Evolutionary conservation across 2,888 invertebrate species (phyloP).

Genomic region (Hypsopygia costalis): DNA sequence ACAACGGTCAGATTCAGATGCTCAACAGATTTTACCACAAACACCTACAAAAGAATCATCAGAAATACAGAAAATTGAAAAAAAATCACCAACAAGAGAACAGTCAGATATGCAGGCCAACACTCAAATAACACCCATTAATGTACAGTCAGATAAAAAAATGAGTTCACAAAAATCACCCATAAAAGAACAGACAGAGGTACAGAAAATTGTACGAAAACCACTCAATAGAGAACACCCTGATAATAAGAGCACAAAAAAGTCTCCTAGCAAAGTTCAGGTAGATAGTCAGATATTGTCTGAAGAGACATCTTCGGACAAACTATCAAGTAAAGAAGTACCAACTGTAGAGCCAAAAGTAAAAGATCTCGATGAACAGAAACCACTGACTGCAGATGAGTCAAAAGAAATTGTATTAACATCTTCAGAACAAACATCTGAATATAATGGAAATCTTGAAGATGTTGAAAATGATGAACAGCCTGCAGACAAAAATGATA

Average conservation of each 20-base stretch:
- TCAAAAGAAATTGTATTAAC: background rate
- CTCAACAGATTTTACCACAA: no score
- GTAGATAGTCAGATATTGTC: background rate
- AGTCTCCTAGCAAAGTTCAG: background rate
- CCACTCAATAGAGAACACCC: background rate
- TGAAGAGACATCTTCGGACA: background rate
- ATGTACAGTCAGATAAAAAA: background rate
- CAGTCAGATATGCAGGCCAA: background rate
- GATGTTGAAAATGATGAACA: slow-evolving; percentile 6
- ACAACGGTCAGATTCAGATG: no score
- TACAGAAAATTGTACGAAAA: background rate
- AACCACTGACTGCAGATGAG: background rate
- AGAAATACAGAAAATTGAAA: background rate
- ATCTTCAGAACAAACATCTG: background rate
- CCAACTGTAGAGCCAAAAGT: background rate
- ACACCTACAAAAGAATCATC: background rate
- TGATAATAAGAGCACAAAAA: background rate
- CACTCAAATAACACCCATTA: background rate
- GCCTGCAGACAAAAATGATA: background rate
- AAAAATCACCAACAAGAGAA: background rate
- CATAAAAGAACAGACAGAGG: no score
- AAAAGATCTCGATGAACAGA: background rate
- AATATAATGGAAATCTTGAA: slow-evolving; percentile 16
- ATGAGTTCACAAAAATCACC: background rate
- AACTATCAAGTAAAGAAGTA: slow-evolving; percentile 10